These are phyloP conservation scores for Hystrix cristata DNA, from an alignment of 2,113 vertebrate species.

Conservation along the genomic window DNA sequence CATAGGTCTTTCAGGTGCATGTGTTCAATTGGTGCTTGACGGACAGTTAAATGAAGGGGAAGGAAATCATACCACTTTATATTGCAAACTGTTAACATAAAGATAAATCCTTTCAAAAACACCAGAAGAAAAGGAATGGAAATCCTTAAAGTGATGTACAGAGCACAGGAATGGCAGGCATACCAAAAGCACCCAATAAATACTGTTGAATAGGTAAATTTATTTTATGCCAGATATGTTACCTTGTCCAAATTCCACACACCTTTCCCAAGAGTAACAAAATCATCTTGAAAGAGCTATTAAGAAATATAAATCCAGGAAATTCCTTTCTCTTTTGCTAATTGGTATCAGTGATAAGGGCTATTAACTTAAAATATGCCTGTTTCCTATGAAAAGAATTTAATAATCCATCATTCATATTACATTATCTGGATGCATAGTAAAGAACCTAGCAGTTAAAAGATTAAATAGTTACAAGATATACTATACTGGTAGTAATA, in stretches of 20 bases:
- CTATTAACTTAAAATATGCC: slow-evolving; percentile 84
- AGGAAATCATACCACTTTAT: rapidly evolving
- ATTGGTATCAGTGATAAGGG: slow-evolving; percentile 80
- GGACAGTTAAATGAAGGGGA: neutral
- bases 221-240: neutral
- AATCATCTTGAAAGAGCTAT: slow-evolving; percentile 66
- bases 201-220: neutral
- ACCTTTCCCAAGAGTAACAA: slow-evolving; percentile 56
- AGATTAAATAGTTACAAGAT: slow-evolving; percentile 73
- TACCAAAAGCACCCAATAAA: neutral
- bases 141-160: neutral
- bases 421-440: slow-evolving; percentile 60
- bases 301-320: slow-evolving; percentile 69
- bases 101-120: neutral
- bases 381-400: slow-evolving; percentile 80
- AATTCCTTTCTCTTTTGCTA: slow-evolving; percentile 80
- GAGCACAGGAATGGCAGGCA: neutral
- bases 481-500: neutral
- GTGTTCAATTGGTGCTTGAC: neutral
- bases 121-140: neutral
- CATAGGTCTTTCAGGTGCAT: rapidly evolving
- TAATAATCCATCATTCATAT: slow-evolving; percentile 79
- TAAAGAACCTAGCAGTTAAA: slow-evolving; percentile 58
- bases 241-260: neutral
- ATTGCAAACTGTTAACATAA: neutral